A percentile compares a stretch with the other conserved stretches of the same genome.
phyloP scores from a whole-genome alignment of 2,113 vertebrate genomes.

The Fregetta grallaria region DNA sequence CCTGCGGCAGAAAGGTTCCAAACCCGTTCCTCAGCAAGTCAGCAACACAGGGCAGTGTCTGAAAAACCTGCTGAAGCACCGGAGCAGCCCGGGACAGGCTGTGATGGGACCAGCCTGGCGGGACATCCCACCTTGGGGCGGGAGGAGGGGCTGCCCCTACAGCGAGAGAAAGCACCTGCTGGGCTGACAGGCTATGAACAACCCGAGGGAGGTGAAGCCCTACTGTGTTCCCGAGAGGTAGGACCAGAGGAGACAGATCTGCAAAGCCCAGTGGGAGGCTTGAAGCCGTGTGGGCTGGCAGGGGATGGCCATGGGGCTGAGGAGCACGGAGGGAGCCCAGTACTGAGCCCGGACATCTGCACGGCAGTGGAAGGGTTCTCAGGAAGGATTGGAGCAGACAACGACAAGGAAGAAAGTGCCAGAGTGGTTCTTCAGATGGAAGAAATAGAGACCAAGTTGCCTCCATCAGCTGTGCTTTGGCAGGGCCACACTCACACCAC shows the following conservation, averaged over 20 bases:
- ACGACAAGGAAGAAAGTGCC: background rate
- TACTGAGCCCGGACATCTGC: background rate
- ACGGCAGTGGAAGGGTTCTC: background rate
- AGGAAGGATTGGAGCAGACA: background rate
- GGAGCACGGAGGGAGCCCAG: background rate
- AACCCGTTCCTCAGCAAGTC: background rate
- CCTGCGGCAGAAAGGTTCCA: background rate
- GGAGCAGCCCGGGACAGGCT: background rate
- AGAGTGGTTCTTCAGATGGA: conserved; percentile 65
- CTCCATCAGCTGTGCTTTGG: background rate
- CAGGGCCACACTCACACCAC: background rate
- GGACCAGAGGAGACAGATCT: background rate
- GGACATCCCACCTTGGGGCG: background rate
- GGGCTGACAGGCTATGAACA: background rate
- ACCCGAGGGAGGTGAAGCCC: background rate
- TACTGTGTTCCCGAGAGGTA: background rate
- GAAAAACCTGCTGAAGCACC: background rate
- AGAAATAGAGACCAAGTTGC: conserved; percentile 6
- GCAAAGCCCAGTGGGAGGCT: background rate
- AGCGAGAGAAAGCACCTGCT: background rate
- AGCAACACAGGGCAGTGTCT: background rate
- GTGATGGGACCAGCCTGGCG: background rate
- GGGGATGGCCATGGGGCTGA: background rate
- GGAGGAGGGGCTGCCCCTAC: background rate
- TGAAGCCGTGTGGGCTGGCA: background rate